Evolutionary conservation across 2,888 invertebrate species (phyloP).

Genomic region (Eutolmus rufibarbis): DNA sequence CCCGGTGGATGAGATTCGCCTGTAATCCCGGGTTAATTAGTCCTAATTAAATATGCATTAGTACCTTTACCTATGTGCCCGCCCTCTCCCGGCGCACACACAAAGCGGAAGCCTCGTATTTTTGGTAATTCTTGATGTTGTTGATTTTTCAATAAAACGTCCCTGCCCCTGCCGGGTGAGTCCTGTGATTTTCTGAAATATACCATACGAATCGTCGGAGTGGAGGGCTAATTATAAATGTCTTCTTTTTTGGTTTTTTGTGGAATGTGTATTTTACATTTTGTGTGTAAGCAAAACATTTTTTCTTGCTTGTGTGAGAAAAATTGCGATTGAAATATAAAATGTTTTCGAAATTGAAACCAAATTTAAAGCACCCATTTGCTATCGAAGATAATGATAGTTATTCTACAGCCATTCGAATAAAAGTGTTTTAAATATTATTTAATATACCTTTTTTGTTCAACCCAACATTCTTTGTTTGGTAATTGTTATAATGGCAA

Average conservation of each 20-base stretch:
- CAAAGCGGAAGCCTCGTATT: background rate
- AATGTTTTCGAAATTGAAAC: too few species aligned
- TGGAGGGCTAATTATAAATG: background rate
- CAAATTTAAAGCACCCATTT: too few species aligned
- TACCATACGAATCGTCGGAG: background rate
- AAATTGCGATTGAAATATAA: too few species aligned
- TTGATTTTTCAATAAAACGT: background rate
- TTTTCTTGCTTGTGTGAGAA: background rate
- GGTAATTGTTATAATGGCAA: too few species aligned
- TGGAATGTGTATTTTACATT: background rate
- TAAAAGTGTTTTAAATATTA: too few species aligned
- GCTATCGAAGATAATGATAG: too few species aligned
- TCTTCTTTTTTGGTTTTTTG: background rate
- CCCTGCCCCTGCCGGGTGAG: background rate
- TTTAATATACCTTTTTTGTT: too few species aligned
- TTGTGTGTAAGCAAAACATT: background rate
- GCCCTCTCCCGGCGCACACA: background rate
- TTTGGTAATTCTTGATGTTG: background rate
- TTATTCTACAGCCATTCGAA: too few species aligned
- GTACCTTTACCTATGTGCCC: slow-evolving; percentile 20
- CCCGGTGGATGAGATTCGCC: slow-evolving; percentile 27
- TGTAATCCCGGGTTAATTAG: slow-evolving; percentile 52
- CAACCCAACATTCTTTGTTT: too few species aligned
- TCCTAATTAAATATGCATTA: slow-evolving; percentile 56
- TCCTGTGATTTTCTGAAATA: background rate